Base-by-base conservation (phyloP, 2,113 vertebrate species). In the Recurvirostra avosetta region DNA sequence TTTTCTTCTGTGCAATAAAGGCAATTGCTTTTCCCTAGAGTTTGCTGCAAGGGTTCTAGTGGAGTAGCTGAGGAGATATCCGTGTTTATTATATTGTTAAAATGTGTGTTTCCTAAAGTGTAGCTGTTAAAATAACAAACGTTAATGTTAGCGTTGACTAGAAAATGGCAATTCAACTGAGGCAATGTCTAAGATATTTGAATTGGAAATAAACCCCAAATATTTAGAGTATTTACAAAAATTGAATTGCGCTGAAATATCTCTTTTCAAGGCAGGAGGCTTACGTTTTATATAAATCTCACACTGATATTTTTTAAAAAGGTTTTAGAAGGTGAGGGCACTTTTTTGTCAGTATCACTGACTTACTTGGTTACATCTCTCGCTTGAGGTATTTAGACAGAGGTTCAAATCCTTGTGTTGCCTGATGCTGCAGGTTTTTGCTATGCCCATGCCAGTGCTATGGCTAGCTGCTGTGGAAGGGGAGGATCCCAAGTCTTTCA, bases 11-110 rank as follows among this genome's bases (percentile, higher is more conserved):
- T 76, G 92, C 91, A 89, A 88, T 94, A 90, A 95, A 97, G 76
- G 80, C 94, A 95, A 92, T 97, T 94, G 87, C 75, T 95, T 95
- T 96, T 89, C 85, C 89, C 95, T 90, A 2, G 94, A 86, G 96
- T 87, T 86, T 94, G 80, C 83, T 97, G 76, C 41, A 23, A 72
- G 88, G 76, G 20, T 92, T 96, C 76, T 88, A 32, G 70, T 72
- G 49, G 73, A 89, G 86, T 49, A 90, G 89, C 80, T 91, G 38
- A 61, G 74, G 73, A 95, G 83, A 66, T 65, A 85, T 66, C 80
- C 14, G 1, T 49, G 89, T 92, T 91, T 86, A 53, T 91, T 89
- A 47, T 25, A 66, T 71, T 70, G 82, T 59, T 91, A 72, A 90
- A 94, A 94, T 62, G 77, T 92, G 86, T 15, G 1, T 91, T 95